Conservation (phyloP, 2,888 invertebrate genomes). For the Hypselothyrea guttata region DNA sequence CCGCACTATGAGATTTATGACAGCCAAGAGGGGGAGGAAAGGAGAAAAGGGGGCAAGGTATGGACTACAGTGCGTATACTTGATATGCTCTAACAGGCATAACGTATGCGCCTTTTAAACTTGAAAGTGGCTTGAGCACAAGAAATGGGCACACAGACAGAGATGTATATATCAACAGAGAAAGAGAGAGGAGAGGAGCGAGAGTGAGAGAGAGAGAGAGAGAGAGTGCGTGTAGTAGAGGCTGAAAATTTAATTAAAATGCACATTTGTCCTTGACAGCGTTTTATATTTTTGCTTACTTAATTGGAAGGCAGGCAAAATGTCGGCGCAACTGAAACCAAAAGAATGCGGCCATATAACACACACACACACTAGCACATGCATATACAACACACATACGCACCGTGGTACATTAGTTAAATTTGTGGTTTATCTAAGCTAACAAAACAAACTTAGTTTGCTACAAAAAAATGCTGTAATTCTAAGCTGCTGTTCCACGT, state of each 20-base stretch:
- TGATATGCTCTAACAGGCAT: conserved; percentile 46
- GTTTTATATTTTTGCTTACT: conserved; percentile 70
- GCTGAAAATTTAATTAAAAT: conserved; percentile 74
- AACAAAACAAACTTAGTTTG: conserved; percentile 26
- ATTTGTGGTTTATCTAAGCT: conserved; percentile 47
- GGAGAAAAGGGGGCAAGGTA: not conserved
- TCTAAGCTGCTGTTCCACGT: too few relatives aligned
- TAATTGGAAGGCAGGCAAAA: conserved; percentile 60
- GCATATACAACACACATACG: conserved; percentile 5
- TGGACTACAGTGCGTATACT: conserved; percentile 55
- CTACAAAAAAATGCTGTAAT: conserved; percentile 11
- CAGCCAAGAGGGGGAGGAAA: conserved; percentile 17
- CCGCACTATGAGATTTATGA: conserved; percentile 69
- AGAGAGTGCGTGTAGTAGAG: conserved; percentile 8
- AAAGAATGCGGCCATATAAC: conserved; percentile 41
- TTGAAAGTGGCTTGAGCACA: conserved; percentile 50
- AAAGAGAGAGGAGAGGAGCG: not conserved
- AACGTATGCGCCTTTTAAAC: conserved; percentile 40
- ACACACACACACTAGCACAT: conserved; percentile 10
- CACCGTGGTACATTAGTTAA: conserved; percentile 31
- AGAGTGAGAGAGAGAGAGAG: too few relatives aligned
- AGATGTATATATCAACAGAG: not conserved
- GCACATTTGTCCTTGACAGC: conserved; percentile 76
- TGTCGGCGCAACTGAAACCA: conserved; percentile 23
- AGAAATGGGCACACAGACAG: conserved; percentile 29